Evolutionary conservation across 2,797 vertebrate species (phyloP).

Genomic region (Taeniopygia guttata): DNA sequence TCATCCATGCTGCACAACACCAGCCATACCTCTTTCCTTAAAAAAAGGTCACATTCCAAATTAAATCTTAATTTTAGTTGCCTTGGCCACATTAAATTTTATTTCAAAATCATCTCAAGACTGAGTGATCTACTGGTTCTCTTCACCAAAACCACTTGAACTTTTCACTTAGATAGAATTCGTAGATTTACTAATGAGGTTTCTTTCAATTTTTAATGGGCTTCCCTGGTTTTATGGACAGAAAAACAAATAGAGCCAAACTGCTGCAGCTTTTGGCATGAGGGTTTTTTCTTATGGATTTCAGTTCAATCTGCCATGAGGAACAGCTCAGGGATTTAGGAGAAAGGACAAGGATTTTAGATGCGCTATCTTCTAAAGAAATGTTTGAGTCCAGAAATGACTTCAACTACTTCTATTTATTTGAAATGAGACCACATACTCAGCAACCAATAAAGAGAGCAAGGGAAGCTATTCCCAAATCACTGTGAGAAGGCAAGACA

Average conservation of each 20-base stretch:
- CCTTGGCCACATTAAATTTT: background rate
- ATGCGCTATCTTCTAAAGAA: background rate
- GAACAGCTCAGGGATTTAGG: background rate
- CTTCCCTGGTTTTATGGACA: background rate
- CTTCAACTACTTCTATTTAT: background rate
- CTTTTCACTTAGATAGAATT: background rate
- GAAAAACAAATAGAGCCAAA: background rate
- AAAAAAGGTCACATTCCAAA: background rate
- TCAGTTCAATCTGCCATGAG: background rate
- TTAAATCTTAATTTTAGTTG: background rate
- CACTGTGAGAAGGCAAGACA: background rate
- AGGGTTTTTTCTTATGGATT: background rate
- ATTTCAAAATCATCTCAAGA: background rate
- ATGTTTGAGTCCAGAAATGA: background rate
- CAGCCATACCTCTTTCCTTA: background rate
- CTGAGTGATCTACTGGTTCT: background rate
- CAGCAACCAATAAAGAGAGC: background rate
- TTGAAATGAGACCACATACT: background rate
- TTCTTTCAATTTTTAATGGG: background rate
- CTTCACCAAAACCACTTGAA: background rate
- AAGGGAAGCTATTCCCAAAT: background rate
- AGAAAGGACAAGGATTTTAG: background rate
- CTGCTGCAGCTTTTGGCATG: background rate
- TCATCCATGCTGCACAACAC: background rate
- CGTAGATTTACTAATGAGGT: background rate